Conservation (phyloP, 2,113 vertebrate species). For the Macquaria ambigua region DNA sequence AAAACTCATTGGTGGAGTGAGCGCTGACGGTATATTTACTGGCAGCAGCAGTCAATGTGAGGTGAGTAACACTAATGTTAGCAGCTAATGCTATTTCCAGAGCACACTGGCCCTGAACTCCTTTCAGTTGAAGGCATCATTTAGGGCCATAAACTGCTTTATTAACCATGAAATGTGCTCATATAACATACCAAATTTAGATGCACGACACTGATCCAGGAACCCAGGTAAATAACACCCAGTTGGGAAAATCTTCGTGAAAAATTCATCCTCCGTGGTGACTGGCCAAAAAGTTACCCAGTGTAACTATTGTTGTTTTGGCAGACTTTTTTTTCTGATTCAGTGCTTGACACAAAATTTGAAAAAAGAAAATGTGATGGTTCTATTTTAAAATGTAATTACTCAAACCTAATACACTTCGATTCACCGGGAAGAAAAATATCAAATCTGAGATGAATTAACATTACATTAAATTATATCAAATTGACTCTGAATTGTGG, state of each 20-base stretch:
- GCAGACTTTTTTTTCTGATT: not conserved
- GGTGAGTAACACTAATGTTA: not conserved
- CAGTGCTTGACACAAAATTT: not conserved
- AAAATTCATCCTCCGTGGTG: not conserved
- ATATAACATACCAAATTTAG: not conserved
- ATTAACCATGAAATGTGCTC: not conserved
- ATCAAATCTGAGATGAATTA: not conserved
- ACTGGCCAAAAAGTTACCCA: not conserved
- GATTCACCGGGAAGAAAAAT: not conserved
- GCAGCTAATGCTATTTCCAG: not conserved
- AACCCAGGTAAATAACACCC: not conserved
- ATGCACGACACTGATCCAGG: not conserved
- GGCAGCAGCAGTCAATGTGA: not conserved
- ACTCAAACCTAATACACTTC: not conserved
- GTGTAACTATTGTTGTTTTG: not conserved
- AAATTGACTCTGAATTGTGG: not conserved
- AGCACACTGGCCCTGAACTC: slow-evolving; percentile 8
- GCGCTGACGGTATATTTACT: not conserved
- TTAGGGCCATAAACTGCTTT: slow-evolving; percentile 1
- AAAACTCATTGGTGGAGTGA: not conserved
- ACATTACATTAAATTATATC: not conserved
- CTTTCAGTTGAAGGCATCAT: not conserved
- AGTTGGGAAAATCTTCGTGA: not conserved
- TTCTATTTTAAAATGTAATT: not conserved
- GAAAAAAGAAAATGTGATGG: not conserved